Conservation (phyloP, 1,140 invertebrate species). For the Augochlora pura region DNA sequence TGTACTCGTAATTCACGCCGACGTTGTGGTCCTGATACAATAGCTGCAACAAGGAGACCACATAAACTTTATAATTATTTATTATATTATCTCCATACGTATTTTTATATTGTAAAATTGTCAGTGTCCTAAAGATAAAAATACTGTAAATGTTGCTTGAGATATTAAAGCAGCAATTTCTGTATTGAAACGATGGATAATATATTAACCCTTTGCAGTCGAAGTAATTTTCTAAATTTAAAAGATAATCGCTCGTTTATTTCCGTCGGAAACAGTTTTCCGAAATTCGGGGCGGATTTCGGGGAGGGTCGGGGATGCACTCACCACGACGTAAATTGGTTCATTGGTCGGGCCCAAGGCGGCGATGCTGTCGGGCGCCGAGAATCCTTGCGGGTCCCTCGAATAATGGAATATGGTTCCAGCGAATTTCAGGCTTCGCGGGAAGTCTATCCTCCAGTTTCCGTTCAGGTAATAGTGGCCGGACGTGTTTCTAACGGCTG, state of each 20-base stretch:
- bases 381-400: constrained; percentile 88
- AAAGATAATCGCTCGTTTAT: background rate
- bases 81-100: no score
- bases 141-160: no score
- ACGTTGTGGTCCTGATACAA: constrained; percentile 92
- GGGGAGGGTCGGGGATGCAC: no score
- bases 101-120: no score
- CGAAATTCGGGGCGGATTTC: no score
- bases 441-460: constrained; percentile 95
- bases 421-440: constrained; percentile 88
- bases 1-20: constrained; percentile 95
- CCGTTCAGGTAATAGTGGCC: constrained; percentile 96
- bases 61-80: no score
- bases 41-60: constrained; percentile 83
- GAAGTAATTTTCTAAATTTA: no score
- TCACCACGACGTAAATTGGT: constrained; percentile 92
- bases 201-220: no score
- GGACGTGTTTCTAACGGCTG: constrained; percentile 90
- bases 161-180: no score
- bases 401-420: constrained; percentile 94
- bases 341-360: constrained; percentile 93
- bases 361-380: constrained; percentile 90
- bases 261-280: background rate
- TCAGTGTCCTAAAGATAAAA: no score
- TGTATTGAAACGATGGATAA: no score